Evolutionary conservation across 92 coral and sea anemone genomes (phyloP).

Genomic region (Meandrina meandrites): DNA sequence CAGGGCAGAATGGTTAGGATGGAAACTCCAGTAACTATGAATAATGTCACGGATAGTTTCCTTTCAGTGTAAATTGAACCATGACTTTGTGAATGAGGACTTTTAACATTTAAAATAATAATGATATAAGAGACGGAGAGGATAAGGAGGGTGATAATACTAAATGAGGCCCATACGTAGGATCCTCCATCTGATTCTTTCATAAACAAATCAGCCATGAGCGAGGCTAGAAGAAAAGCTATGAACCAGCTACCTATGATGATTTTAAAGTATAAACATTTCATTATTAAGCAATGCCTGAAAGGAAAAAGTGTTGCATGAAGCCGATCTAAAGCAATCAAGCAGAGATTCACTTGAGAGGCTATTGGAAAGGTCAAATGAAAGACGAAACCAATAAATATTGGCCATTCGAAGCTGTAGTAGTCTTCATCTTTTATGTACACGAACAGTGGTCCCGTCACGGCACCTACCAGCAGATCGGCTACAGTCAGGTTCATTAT

Average conservation of each 20-base stretch:
- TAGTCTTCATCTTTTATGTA: neutral
- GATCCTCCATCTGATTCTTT: neutral
- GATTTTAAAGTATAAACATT: neutral
- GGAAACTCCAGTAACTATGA: neutral
- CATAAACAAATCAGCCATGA: neutral
- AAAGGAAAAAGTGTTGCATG: slow-evolving; percentile 26
- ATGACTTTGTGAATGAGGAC: neutral
- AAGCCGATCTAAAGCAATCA: slow-evolving; percentile 2
- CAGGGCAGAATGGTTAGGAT: neutral
- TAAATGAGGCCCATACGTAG: neutral
- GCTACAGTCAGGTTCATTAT: slow-evolving; percentile 26
- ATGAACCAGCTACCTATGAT: neutral
- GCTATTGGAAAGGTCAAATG: neutral
- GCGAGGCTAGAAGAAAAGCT: neutral
- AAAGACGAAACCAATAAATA: no score
- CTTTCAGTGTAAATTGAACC: neutral
- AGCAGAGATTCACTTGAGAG: neutral
- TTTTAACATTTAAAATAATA: neutral
- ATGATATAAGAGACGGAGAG: neutral
- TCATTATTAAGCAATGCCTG: neutral
- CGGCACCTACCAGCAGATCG: slow-evolving; percentile 14
- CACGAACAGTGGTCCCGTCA: neutral
- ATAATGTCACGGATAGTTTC: neutral
- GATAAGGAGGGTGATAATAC: neutral
- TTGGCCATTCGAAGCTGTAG: neutral